Conservation (phyloP, 2,797 vertebrate genomes). For the Muscicapa striata region DNA sequence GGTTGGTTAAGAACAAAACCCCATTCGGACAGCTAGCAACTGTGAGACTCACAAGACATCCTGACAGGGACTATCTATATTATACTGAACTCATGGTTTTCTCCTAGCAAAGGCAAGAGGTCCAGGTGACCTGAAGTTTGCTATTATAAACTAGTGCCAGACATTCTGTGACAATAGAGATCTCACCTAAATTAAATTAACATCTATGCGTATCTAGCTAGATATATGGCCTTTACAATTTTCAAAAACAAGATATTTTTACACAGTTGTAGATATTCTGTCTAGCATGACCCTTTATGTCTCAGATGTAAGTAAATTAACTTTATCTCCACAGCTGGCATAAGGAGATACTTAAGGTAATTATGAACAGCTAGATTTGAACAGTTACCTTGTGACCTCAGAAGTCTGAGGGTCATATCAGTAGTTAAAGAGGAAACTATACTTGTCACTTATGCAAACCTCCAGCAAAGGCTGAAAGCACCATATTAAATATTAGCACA, state of each 20-base stretch:
- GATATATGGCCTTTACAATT: background rate
- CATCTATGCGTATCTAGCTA: background rate
- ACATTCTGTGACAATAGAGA: background rate
- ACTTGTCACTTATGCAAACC: background rate
- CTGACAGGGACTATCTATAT: background rate
- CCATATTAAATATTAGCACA: background rate
- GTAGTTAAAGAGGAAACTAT: background rate
- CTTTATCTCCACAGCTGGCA: background rate
- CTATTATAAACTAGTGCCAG: background rate
- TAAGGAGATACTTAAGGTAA: background rate
- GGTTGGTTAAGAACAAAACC: background rate
- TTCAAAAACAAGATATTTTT: background rate
- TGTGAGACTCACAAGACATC: background rate
- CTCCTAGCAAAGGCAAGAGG: background rate
- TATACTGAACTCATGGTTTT: background rate
- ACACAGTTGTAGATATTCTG: background rate
- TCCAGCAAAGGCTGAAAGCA: background rate
- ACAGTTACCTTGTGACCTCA: background rate
- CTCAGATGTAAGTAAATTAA: background rate
- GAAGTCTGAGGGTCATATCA: background rate
- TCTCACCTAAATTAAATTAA: background rate
- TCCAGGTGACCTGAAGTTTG: background rate
- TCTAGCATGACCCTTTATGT: fast-evolving
- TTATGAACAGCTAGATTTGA: background rate
- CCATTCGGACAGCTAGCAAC: background rate